Evolutionary conservation across 2,797 vertebrate genomes (phyloP).

Genomic region (Crocodylus rhombifer): DNA sequence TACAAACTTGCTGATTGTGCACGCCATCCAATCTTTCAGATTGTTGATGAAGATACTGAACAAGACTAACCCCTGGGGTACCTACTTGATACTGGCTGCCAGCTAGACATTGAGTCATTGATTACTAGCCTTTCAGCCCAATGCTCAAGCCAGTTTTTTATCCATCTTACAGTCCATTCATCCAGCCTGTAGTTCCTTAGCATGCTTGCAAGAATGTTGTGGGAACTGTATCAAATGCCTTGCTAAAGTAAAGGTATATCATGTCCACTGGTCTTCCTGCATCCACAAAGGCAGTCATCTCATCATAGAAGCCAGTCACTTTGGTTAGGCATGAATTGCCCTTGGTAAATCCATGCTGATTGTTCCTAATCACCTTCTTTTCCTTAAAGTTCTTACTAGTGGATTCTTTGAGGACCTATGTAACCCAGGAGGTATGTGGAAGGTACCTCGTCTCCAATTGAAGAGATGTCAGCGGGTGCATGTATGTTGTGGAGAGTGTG

Average conservation of each 20-base stretch:
- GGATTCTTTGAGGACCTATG: no score
- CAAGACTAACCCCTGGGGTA: not conserved
- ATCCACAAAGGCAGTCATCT: no score
- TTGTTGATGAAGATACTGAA: not conserved
- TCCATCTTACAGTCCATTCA: not conserved
- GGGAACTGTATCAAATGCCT: not conserved
- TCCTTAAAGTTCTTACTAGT: no score
- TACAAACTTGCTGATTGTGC: not conserved
- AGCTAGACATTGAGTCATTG: not conserved
- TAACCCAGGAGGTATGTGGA: no score
- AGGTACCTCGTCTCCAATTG: no score
- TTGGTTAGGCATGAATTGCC: no score
- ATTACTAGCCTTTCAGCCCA: not conserved
- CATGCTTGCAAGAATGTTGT: fast-evolving
- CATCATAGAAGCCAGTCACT: no score
- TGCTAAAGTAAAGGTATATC: not conserved
- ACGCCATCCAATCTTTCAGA: not conserved
- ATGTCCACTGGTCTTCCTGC: fast-evolving
- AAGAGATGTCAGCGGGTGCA: no score
- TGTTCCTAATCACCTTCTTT: no score
- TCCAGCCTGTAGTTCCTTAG: not conserved
- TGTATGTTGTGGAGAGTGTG: no score
- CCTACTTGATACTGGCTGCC: fast-evolving
- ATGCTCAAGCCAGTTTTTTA: not conserved
- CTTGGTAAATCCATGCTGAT: no score